Percentiles rank a stretch among this genome's conserved stretches.
phyloP scores from a whole-genome alignment of 1,140 invertebrate species.

The Drosophila setifemur region DNA sequence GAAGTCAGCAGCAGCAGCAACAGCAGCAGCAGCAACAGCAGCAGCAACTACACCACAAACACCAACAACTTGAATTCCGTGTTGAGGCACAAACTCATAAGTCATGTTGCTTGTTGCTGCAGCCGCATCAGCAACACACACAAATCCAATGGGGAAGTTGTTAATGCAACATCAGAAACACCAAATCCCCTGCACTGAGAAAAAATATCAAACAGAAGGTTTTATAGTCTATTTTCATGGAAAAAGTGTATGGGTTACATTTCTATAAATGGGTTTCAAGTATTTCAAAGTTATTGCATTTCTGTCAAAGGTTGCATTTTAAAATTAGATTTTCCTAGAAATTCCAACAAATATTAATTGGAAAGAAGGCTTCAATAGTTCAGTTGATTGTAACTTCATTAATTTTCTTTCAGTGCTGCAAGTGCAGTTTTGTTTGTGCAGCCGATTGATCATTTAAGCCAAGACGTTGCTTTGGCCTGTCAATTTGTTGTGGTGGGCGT shows the following conservation, averaged over 20 bases:
- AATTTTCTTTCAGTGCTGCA: background rate
- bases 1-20: constrained; percentile 14
- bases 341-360: too few relatives aligned
- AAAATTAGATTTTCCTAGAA: too few relatives aligned
- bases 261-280: too few relatives aligned
- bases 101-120: constrained; percentile 61
- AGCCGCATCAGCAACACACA: constrained; percentile 27
- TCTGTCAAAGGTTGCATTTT: too few relatives aligned
- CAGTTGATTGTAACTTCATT: too few relatives aligned
- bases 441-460: constrained; percentile 79
- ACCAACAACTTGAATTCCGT: constrained; percentile 61
- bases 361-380: too few relatives aligned
- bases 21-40: constrained; percentile 11
- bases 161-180: constrained; percentile 63
- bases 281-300: too few relatives aligned
- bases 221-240: too few relatives aligned
- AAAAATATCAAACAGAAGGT: too few relatives aligned
- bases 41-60: constrained; percentile 9
- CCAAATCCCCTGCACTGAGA: background rate
- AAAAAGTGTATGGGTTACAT: background rate
- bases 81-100: constrained; percentile 76
- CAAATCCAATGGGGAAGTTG: constrained; percentile 71
- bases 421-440: constrained; percentile 53
- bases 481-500: constrained; percentile 75
- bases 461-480: constrained; percentile 46